A percentile compares a stretch with the other conserved stretches of the same genome.
Evolutionary conservation across 2,113 vertebrate species (phyloP).

Genomic region (Rutilus rutilus): DNA sequence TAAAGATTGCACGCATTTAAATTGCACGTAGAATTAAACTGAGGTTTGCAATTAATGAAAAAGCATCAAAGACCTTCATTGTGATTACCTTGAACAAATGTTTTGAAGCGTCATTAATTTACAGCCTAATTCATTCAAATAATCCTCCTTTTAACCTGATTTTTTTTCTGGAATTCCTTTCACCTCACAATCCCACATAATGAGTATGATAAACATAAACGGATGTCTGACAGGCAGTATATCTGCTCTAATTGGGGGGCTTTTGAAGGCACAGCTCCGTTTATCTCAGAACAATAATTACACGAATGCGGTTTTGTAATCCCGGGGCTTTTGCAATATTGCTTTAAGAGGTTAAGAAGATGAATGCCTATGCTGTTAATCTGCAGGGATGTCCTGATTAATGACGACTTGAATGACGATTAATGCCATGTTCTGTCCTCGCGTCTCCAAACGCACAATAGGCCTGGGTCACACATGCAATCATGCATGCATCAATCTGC

Average conservation of each 20-base stretch:
- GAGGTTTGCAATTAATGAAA: background rate
- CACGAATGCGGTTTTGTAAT: constrained; percentile 75
- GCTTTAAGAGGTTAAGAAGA: constrained; percentile 81
- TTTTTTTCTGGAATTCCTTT: constrained; percentile 27
- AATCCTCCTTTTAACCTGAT: constrained; percentile 36
- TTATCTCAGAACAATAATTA: constrained; percentile 76
- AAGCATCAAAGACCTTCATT: constrained; percentile 25
- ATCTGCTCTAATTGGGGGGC: constrained; percentile 68
- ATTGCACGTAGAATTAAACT: background rate
- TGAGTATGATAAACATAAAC: constrained; percentile 55
- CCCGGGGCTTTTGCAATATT: constrained; percentile 74
- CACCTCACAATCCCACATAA: constrained; percentile 44
- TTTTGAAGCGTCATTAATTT: constrained; percentile 36
- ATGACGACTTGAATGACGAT: constrained; percentile 62
- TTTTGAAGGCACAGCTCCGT: constrained; percentile 66
- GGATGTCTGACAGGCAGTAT: constrained; percentile 58
- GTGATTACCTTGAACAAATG: constrained; percentile 13
- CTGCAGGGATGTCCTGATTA: constrained; percentile 78
- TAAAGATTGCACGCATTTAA: background rate
- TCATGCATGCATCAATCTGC: constrained; percentile 67
- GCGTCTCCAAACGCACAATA: constrained; percentile 67
- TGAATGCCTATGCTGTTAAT: constrained; percentile 87
- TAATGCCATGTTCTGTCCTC: constrained; percentile 60
- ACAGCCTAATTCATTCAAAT: constrained; percentile 13
- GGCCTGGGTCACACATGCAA: constrained; percentile 71